phyloP scores from a whole-genome alignment of 2,113 vertebrate species.

The Abramis brama region DNA sequence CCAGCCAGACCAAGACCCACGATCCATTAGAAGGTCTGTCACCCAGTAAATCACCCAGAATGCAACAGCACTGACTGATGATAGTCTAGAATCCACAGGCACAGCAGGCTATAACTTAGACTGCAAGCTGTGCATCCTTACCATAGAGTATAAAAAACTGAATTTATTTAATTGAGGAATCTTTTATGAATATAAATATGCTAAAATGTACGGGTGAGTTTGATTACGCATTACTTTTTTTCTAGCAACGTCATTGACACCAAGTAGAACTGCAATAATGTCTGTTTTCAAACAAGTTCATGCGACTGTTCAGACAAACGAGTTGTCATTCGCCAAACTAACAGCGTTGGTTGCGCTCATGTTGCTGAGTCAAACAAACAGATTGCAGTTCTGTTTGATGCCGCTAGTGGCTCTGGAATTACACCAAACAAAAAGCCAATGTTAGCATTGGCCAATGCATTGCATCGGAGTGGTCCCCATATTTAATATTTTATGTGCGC shows the following conservation, averaged over 20 bases:
- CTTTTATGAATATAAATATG: background rate
- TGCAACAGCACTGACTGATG: slow-evolving; percentile 21
- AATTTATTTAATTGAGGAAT: background rate
- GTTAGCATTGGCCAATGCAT: background rate
- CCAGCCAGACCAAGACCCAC: slow-evolving; percentile 22
- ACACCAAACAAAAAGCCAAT: background rate
- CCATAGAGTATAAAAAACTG: background rate
- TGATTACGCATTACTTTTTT: background rate
- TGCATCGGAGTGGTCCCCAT: too few species aligned
- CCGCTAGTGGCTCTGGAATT: background rate
- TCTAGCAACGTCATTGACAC: background rate
- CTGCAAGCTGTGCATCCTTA: background rate
- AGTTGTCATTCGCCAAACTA: background rate
- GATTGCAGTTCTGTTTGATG: background rate
- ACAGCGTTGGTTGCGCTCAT: background rate
- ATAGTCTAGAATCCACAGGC: background rate
- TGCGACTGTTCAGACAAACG: background rate
- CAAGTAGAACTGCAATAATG: background rate
- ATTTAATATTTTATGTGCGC: too few species aligned
- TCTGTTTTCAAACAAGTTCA: background rate
- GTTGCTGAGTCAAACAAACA: background rate
- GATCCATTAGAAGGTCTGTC: slow-evolving; percentile 21
- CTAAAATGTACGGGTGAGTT: background rate
- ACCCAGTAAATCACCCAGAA: slow-evolving; percentile 39
- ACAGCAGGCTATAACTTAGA: background rate